Evolutionary conservation across 1,140 invertebrate genomes (phyloP).

Genomic region (Venturia canescens): DNA sequence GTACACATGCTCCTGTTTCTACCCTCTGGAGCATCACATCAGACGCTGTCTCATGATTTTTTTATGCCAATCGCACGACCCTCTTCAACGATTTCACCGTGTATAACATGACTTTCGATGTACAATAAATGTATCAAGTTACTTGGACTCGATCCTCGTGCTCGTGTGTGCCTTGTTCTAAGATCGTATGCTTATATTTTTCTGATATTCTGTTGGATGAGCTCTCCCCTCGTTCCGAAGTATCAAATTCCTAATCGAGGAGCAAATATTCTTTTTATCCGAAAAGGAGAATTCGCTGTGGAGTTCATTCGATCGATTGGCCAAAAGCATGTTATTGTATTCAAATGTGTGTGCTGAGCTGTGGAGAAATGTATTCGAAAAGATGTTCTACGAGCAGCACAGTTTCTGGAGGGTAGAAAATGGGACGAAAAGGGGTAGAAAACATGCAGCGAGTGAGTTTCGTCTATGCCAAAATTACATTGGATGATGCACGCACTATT

Average conservation of each 20-base stretch:
- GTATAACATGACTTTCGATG: slow-evolving; percentile 42
- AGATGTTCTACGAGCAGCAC: neutral
- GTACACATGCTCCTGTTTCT: slow-evolving; percentile 35
- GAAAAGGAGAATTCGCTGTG: too few relatives aligned
- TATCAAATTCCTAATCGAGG: slow-evolving; percentile 26
- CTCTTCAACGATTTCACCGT: slow-evolving; percentile 25
- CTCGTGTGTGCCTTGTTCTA: too few relatives aligned
- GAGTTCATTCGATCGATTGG: too few relatives aligned
- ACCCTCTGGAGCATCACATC: slow-evolving; percentile 46
- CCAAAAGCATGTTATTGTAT: neutral
- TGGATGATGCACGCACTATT: too few relatives aligned
- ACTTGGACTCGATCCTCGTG: neutral
- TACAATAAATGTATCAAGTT: slow-evolving; percentile 32
- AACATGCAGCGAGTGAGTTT: too few relatives aligned
- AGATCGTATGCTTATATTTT: neutral
- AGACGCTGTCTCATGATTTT: slow-evolving; percentile 50
- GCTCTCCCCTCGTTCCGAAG: neutral
- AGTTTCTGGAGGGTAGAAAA: too few relatives aligned
- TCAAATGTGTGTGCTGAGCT: neutral
- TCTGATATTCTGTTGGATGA: slow-evolving; percentile 10
- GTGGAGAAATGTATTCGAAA: neutral
- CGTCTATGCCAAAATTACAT: too few relatives aligned
- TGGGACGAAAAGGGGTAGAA: too few relatives aligned
- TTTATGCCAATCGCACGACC: slow-evolving; percentile 40
- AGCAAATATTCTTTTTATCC: neutral